Evolutionary conservation across 2,888 invertebrate species (phyloP).

Genomic region (Galerucella calmariensis): DNA sequence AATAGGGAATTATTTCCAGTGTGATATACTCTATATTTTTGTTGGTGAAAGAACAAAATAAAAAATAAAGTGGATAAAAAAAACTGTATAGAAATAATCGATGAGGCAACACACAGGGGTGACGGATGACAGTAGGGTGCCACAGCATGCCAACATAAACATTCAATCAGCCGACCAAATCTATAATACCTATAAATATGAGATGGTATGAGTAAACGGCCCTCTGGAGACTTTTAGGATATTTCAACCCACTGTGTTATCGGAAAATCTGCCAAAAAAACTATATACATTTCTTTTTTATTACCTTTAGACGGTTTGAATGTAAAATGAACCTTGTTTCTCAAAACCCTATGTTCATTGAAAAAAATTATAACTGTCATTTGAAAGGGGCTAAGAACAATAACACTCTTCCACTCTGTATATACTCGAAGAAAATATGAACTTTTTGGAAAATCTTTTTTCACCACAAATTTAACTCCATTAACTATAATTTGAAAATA

Average conservation of each 20-base stretch:
- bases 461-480: no score
- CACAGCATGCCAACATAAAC: slow-evolving; percentile 49
- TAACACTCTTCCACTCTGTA: no score
- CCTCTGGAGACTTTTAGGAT: slow-evolving; percentile 59
- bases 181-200: slow-evolving; percentile 65
- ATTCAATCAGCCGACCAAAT: slow-evolving; percentile 52
- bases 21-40: not conserved
- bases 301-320: no score
- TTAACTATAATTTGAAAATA: no score
- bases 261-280: slow-evolving; percentile 63
- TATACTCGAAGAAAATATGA: no score
- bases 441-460: no score
- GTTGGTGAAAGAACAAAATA: not conserved
- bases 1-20: no score
- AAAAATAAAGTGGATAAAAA: not conserved
- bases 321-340: no score
- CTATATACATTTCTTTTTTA: slow-evolving; percentile 31
- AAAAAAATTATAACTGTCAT: no score
- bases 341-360: no score
- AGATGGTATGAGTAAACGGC: slow-evolving; percentile 63
- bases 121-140: slow-evolving; percentile 46
- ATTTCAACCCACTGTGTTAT: slow-evolving; percentile 61
- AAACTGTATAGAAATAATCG: slow-evolving; percentile 16
- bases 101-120: slow-evolving; percentile 39
- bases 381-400: no score